Evolutionary conservation across 2,888 invertebrate genomes (phyloP), one percentile per base, ranked within the genome.

Genomic region (Xanthostigma xanthostigma): DNA sequence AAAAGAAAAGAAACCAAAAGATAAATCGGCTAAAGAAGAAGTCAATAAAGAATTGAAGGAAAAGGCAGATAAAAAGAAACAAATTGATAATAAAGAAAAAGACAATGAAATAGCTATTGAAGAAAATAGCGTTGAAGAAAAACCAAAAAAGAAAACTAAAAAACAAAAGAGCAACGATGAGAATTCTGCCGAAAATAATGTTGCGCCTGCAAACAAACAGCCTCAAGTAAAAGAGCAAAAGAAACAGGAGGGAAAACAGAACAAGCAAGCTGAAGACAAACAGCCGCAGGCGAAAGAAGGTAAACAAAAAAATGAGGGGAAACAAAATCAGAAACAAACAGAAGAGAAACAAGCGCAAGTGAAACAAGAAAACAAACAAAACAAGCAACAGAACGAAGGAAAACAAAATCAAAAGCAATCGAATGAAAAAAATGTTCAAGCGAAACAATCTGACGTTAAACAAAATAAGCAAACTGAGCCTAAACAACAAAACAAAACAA

Each of bases 31-130:
- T n/a, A 71, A 72, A 54, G 72, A 72, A 53, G 69, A 67, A 8
- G 68, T 68, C 41, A 72, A 72, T 52, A 70, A 71, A 51, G 70
- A 72, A 53, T 56, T 69, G 48, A 67, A 68, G 50, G 68, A 70
- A 49, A 67, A 67, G 46, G 66, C 69, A 45, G 67, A 68, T 49
- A 58, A 57, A 44, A 60, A 60, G 48, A 61, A 60, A 51, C 57
- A 60, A 49, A 49, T 53, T 36, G 50, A 48, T 37, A 53, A 53
- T 33, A 53, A 55, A 50, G 51, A 57, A 49, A 47, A 49, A 36
- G 48, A 44, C 49, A 61, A 65, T 49, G 61, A 64, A 51, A 64
- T 66, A 49, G 59, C 63, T 35, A 57, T 63, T n/a, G 52, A 56
- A 27, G 56, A 56, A n/a, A 57, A 59, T 38, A 56, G 60, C 52